Evolutionary conservation across 2,797 vertebrate genomes (phyloP), one percentile per base, ranked within the genome.

Genomic region (Ambastaia sidthimunki): DNA sequence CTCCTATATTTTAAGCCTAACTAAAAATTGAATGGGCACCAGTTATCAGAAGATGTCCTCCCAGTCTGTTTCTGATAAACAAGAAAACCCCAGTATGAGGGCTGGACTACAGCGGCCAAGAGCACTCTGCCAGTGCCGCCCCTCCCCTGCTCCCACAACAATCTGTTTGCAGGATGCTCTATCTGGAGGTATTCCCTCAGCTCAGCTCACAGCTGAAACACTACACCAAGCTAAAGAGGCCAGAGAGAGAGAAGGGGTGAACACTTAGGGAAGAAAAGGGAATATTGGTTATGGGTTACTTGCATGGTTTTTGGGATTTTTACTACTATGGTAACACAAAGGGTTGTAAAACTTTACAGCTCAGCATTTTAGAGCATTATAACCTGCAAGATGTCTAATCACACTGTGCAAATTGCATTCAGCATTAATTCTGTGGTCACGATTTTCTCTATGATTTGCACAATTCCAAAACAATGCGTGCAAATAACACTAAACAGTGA

Each of bases 121-220:
- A 73, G 65, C 7, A 13, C 25, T 54, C 18, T 4, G 69, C 52
- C 65, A 0, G 54, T 41, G 54, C 28, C 15, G 23, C 62, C 63
- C 62, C 44, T 37, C 63, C 59, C 48, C 3, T 65, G n/a, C 41
- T 57, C 55, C 31, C 34, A 5, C 25, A 47, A 19, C 83, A 78
- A 81, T 65, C 75, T 79, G 75, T 79, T 67, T 62, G 48, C 72
- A 82, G 72, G 80, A 75, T 78, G 66, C 47, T 71, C 55, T 15
- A 80, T 80, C 70, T 67, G 70, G 78, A 80, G 70, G 69, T 66
- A 59, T 80, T 77, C 74, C 71, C 81, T 82, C 31, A 68, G 37
- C 80, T 65, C 18, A 63, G 18, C 63, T 67, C 18, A 80, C 41
- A 82, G 34, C 34, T 55, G 47, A 82, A 67, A 82, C 59, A 72